phyloP scores from a whole-genome alignment of 2,888 invertebrate species.

The Chalcis sispes region DNA sequence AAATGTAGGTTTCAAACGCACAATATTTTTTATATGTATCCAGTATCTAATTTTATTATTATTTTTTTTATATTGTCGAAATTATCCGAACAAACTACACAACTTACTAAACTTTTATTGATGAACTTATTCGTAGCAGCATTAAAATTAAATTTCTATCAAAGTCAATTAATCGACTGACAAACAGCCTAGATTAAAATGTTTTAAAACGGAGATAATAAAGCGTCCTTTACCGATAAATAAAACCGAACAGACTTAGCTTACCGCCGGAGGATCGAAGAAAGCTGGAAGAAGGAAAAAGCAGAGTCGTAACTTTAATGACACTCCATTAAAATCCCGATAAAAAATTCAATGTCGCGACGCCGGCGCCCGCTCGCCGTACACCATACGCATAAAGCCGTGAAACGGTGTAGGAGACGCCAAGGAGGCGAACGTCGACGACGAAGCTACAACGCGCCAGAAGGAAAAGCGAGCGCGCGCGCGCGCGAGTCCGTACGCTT shows the following conservation, averaged over 20 bases:
- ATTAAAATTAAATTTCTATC: too few relatives aligned
- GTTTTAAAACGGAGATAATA: too few relatives aligned
- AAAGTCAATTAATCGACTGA: neutral
- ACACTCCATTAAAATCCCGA: slow-evolving; percentile 66
- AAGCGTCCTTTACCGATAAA: too few relatives aligned
- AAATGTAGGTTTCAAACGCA: too few relatives aligned
- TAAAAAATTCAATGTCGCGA: slow-evolving; percentile 64
- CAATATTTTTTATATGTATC: too few relatives aligned
- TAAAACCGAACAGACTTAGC: neutral
- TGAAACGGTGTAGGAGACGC: too few relatives aligned
- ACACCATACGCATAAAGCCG: neutral
- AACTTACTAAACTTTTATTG: too few relatives aligned
- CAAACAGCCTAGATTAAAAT: neutral
- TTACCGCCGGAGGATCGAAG: neutral
- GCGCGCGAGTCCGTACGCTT: too few relatives aligned
- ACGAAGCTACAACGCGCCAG: neutral
- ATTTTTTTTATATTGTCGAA: too few relatives aligned
- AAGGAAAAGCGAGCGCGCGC: neutral
- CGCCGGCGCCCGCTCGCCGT: slow-evolving; percentile 8
- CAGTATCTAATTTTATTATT: too few relatives aligned
- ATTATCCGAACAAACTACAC: too few relatives aligned
- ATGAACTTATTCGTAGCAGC: too few relatives aligned
- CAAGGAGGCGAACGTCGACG: neutral
- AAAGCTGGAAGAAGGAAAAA: slow-evolving; percentile 53
- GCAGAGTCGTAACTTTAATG: slow-evolving; percentile 61